phyloP scores from a whole-genome alignment of 2,113 vertebrate species.

The Cacatua alba region DNA sequence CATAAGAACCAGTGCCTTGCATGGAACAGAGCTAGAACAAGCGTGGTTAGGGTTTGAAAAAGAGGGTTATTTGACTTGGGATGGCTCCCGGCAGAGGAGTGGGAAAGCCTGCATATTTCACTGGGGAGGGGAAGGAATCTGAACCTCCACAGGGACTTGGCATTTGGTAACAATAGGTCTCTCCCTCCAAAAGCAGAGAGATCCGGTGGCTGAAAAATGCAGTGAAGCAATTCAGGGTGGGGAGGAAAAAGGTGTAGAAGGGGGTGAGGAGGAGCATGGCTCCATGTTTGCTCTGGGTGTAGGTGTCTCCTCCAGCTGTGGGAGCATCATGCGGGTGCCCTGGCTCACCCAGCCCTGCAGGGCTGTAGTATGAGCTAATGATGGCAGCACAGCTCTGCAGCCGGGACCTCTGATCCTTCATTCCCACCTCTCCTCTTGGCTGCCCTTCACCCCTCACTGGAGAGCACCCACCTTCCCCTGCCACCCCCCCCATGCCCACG shows the following conservation, averaged over 20 bases:
- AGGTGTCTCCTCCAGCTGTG: accelerated
- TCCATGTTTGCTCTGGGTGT: not conserved
- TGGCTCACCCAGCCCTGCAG: accelerated
- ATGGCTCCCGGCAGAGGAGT: not conserved
- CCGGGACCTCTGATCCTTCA: not conserved
- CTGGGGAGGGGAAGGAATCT: slow-evolving; percentile 27
- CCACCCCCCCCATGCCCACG: accelerated
- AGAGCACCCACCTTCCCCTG: not conserved
- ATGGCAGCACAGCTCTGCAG: not conserved
- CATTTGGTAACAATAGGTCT: slow-evolving; percentile 15
- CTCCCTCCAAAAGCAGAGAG: not conserved
- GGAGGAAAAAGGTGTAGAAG: not conserved
- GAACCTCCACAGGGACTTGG: not conserved
- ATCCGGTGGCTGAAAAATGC: not conserved
- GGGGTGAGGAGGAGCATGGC: not conserved
- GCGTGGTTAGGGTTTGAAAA: not conserved
- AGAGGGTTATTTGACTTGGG: not conserved
- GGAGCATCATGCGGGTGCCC: not conserved
- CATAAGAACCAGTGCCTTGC: not conserved
- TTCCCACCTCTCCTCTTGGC: slow-evolving; percentile 2
- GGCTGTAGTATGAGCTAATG: not conserved
- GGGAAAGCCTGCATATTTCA: slow-evolving; percentile 19
- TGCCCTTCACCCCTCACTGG: not conserved
- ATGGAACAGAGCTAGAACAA: not conserved
- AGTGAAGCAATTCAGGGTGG: not conserved